Evolutionary conservation across 1,140 invertebrate genomes (phyloP).

Genomic region (Drosophila melanogaster): DNA sequence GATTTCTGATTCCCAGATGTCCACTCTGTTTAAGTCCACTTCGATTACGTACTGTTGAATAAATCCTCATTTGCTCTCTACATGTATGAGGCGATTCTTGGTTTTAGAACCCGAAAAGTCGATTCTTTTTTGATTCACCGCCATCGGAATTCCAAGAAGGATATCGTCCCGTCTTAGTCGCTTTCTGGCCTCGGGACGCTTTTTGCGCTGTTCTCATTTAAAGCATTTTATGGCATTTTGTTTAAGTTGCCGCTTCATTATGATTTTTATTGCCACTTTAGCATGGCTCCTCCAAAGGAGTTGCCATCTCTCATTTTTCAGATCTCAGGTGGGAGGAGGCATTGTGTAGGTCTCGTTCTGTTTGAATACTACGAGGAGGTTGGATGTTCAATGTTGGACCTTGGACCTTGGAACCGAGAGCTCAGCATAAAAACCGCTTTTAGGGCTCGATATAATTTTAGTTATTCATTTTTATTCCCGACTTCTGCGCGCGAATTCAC

Average conservation of each 20-base stretch:
- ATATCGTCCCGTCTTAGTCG: conserved; percentile 47
- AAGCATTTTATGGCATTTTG: conserved; percentile 80
- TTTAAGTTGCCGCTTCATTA: conserved; percentile 81
- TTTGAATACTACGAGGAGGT: conserved; percentile 50
- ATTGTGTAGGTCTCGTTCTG: conserved; percentile 25
- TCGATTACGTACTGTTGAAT: conserved; percentile 81
- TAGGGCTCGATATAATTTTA: conserved; percentile 77
- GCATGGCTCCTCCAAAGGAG: conserved; percentile 36
- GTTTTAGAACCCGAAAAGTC: conserved; percentile 21
- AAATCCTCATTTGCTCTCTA: conserved; percentile 52
- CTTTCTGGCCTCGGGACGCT: conserved; percentile 1
- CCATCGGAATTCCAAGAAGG: conserved; percentile 77
- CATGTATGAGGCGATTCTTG: conserved; percentile 10
- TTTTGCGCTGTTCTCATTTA: conserved; percentile 70
- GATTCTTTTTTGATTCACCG: conserved; percentile 59
- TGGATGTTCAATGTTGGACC: no score
- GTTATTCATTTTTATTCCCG: conserved; percentile 20
- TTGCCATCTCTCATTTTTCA: neutral
- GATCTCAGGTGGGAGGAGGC: conserved; percentile 16
- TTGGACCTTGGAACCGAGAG: neutral
- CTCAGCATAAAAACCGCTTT: conserved; percentile 48
- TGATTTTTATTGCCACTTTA: conserved; percentile 81
- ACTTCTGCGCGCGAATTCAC: conserved; percentile 2
- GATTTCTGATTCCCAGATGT: no score
- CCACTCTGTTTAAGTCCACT: conserved; percentile 33